Evolutionary conservation across 2,797 vertebrate species (phyloP), one percentile per base, ranked within the genome.

Genomic region (Coregonus suidteri): DNA sequence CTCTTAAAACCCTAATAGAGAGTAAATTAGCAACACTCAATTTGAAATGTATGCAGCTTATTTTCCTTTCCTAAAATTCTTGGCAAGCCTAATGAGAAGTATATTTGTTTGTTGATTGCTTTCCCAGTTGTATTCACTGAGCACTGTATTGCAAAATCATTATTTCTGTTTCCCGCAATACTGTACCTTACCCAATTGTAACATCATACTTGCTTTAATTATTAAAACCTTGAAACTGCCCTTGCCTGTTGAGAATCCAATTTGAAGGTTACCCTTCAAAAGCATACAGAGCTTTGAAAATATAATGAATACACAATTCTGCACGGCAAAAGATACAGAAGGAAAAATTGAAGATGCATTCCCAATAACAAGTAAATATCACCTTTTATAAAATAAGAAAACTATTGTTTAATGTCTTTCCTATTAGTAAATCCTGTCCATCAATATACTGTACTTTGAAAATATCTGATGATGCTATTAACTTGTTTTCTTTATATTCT

Each of bases 401-500:
- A 9, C 0, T 2, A 11, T 47, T 0, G 7, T 47, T 47, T 16
- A n/a, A 59, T 18, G 54, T n/a, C 18, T n/a, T 59, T 59, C 14
- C 18, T n/a, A 9, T 59, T 25, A 31, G 62, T 25, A 14, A 25
- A 9, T 65, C 9, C 41, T 47, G 41, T 47, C 9, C 41, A 13
- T 13, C 9, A 47, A 47, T 47, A 47, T 59, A n/a, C 4, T 59
- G 16, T n/a, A 16, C 56, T 59, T 59, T 47, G n/a, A 59, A n/a
- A 59, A 59, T 66, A 41, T 4, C 13, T 20, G 13, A 74, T 74
- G 13, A 51, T 41, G 2, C 20, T 14, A 47, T n/a, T 64, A 20
- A 25, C 2, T n/a, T 62, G 34, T 14, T 9, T 64, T 74, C n/a
- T 41, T n/a, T 83, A 30, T 53, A 73, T 79, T 79, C 77, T 73